Evolutionary conservation across 2,113 vertebrate species (phyloP), one percentile per base, ranked within the genome.

Genomic region (Pollimyrus isidori): DNA sequence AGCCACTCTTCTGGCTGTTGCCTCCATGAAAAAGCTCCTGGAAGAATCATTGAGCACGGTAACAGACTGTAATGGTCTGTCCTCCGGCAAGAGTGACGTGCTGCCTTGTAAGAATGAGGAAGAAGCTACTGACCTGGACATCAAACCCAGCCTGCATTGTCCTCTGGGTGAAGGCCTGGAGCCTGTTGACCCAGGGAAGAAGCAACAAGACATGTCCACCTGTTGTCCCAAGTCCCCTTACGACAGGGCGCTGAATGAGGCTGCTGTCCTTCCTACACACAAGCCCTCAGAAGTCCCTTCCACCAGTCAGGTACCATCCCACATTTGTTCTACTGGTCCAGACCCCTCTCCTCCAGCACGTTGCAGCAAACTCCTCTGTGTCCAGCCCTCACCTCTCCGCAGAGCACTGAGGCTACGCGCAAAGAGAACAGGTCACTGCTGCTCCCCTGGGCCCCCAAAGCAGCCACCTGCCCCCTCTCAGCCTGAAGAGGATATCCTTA

Each of bases 21-120:
- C 95, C 80, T 96, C 95, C 0, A 96, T 96, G 95, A 95, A 96
- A 92, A 96, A 95, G 73, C 95, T 95, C 0, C 92, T 96, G 92
- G 95, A 96, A 87, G 95, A 96, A 76, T 95, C 95, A 0, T 93
- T 96, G 3, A 95, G 93, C 91, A 93, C 92, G 0, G 95, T 95
- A 39, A 87, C 87, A 0, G 94, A 94, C 30, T 89, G 82, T 58
- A 92, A 93, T 0, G 86, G 76, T 19, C 88, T 89, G 82, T 45
- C 87, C 1, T 88, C 62, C 6, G n/a, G 93, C 30, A 93, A 91
- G 87, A 76, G 30, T 0, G 93, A 94, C 39, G 30, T 50, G 58
- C 48, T 88, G 65, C 48, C 26, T 6, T 90, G 87, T 89, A 92
- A 91, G 84, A 62, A 87, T 80, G 90, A 92, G 45, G 89, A 89